Evolutionary conservation across 2,113 vertebrate species (phyloP).

Genomic region (Tinamus guttatus): DNA sequence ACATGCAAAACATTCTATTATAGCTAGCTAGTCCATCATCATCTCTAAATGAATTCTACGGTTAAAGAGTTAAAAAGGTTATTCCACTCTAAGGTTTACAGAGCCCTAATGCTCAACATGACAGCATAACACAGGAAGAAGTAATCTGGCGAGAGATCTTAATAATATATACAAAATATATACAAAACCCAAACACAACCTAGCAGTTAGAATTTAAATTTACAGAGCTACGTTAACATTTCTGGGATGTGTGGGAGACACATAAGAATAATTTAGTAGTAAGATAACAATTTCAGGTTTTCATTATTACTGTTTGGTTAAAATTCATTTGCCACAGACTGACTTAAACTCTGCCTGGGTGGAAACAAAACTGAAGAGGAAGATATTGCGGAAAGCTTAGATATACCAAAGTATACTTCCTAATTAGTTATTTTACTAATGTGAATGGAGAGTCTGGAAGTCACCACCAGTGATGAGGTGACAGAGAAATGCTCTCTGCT

Average conservation of each 20-base stretch:
- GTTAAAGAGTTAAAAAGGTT: not conserved
- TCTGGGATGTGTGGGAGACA: not conserved
- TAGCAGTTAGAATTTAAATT: not conserved
- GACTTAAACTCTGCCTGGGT: not conserved
- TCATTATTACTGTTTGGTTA: not conserved
- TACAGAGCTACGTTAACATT: not conserved
- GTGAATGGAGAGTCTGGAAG: not conserved
- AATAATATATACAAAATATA: not conserved
- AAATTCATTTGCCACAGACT: not conserved
- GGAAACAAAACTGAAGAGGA: not conserved
- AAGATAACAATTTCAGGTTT: not conserved
- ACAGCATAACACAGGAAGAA: not conserved
- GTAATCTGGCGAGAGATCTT: not conserved
- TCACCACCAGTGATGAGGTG: not conserved
- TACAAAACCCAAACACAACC: not conserved
- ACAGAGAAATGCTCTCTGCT: not conserved
- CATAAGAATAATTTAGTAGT: not conserved
- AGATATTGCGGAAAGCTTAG: not conserved
- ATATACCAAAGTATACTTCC: not conserved
- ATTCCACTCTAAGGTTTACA: not conserved
- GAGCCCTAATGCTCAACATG: not conserved
- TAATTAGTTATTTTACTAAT: not conserved
- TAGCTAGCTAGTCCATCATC: not conserved
- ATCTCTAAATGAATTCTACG: not conserved
- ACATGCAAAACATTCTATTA: not conserved